These are phyloP conservation scores for Chrysina gloriosa DNA, from an alignment of 2,888 invertebrate genomes.

Conservation along the genomic window DNA sequence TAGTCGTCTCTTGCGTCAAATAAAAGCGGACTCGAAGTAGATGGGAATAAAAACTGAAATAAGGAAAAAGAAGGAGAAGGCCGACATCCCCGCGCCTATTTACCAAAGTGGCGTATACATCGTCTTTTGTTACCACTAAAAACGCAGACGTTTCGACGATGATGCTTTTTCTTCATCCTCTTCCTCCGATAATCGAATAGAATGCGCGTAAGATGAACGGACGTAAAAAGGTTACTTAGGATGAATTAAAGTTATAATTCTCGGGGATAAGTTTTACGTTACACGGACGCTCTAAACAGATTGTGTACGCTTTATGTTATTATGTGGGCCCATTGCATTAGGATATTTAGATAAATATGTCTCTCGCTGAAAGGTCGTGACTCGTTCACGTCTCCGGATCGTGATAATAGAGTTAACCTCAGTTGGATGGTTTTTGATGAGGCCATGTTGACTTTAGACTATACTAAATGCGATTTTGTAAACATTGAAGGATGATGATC, in stretches of 20 bases:
- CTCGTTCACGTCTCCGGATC: background rate
- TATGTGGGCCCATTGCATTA: conserved; percentile 18
- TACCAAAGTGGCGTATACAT: conserved; percentile 2
- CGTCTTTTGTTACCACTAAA: conserved; percentile 12
- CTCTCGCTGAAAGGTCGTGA: conserved; percentile 21
- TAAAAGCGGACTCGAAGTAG: background rate
- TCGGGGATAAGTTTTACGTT: conserved; percentile 14
- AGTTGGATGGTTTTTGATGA: background rate
- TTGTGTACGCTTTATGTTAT: conserved; percentile 21
- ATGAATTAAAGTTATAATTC: conserved; percentile 30
- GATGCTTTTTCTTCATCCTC: background rate
- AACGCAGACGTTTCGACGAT: conserved; percentile 5
- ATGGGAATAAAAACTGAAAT: background rate
- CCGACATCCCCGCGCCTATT: background rate
- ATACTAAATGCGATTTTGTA: too few species aligned
- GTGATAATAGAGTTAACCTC: conserved; percentile 23
- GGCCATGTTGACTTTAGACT: background rate
- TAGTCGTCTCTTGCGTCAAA: conserved; percentile 10
- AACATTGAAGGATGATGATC: too few species aligned
- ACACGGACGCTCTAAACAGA: conserved; percentile 19
- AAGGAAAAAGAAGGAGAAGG: background rate
- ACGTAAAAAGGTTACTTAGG: conserved; percentile 16
- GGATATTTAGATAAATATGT: conserved; percentile 24
- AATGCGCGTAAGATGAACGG: conserved; percentile 7
- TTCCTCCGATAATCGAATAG: conserved; percentile 1